Conservation (phyloP, 2,113 vertebrate genomes). For the Amphilophus citrinellus region DNA sequence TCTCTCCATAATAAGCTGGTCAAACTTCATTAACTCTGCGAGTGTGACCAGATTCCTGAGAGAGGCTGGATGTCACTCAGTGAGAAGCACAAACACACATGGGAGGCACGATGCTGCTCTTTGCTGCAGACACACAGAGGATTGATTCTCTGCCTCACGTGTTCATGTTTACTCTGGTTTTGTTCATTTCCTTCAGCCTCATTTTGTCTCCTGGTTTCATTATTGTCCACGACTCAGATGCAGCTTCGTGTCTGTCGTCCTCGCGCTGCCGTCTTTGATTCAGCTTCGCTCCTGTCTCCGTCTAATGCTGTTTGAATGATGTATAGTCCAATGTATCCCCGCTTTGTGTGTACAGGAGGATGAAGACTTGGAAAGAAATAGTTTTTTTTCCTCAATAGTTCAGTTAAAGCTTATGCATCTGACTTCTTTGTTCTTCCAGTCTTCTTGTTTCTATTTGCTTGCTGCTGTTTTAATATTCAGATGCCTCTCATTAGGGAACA, state of each 20-base stretch:
- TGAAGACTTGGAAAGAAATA: neutral
- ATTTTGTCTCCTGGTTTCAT: neutral
- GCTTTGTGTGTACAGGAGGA: neutral
- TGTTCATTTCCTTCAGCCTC: constrained; percentile 1
- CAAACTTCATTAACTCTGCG: constrained; percentile 60
- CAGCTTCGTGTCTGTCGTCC: neutral
- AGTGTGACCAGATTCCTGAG: constrained; percentile 64
- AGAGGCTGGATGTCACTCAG: constrained; percentile 21
- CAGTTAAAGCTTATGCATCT: neutral
- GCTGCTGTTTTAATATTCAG: neutral
- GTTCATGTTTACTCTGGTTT: neutral
- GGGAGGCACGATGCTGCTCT: constrained; percentile 18
- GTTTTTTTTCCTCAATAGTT: neutral
- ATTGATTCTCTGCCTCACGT: neutral
- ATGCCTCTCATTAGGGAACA: neutral
- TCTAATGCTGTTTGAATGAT: neutral
- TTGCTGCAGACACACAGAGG: constrained; percentile 15
- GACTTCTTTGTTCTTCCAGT: neutral
- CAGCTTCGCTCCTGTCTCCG: neutral
- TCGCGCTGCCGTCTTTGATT: neutral
- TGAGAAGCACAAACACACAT: neutral
- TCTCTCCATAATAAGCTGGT: constrained; percentile 50
- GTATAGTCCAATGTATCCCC: neutral
- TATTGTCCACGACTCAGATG: neutral
- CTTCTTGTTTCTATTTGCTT: neutral